phyloP scores from a whole-genome alignment of 2,797 vertebrate species.

The Mormyrus hasselquistii region DNA sequence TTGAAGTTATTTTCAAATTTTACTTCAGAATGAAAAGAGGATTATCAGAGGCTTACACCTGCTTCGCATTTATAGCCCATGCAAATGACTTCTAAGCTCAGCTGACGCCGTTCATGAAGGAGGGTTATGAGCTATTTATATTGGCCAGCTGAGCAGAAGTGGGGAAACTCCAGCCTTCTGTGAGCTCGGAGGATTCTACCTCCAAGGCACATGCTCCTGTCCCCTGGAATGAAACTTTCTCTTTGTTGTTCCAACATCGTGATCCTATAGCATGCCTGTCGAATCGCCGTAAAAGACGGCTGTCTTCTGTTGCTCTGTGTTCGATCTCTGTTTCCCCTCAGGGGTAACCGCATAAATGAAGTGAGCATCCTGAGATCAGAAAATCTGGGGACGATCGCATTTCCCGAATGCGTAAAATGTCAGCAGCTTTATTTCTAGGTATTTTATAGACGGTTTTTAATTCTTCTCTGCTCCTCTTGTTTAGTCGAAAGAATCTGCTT shows the following conservation, averaged over 20 bases:
- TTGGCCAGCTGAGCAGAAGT: conserved; percentile 1
- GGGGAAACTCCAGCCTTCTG: background rate
- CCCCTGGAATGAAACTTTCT: background rate
- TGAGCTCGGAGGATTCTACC: background rate
- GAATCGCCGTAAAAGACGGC: background rate
- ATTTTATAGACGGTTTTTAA: background rate
- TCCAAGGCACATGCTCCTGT: background rate
- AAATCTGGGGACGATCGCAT: background rate
- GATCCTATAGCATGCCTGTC: background rate
- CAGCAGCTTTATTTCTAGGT: background rate
- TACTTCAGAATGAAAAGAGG: conserved; percentile 8
- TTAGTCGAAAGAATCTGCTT: background rate
- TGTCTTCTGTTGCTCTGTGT: background rate
- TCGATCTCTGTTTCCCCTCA: background rate
- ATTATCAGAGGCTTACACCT: background rate
- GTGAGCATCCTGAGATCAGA: background rate
- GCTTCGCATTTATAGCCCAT: background rate
- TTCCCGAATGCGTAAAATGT: background rate
- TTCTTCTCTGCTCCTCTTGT: background rate
- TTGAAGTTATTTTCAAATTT: conserved; percentile 7
- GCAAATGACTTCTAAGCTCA: conserved; percentile 5
- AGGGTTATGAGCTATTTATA: background rate
- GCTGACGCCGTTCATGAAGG: background rate
- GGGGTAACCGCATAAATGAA: background rate
- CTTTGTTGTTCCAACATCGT: background rate